Percentiles rank a stretch among this genome's conserved stretches.
Evolutionary conservation across 2,797 vertebrate species (phyloP).

Genomic region (Sebastes umbrosus): DNA sequence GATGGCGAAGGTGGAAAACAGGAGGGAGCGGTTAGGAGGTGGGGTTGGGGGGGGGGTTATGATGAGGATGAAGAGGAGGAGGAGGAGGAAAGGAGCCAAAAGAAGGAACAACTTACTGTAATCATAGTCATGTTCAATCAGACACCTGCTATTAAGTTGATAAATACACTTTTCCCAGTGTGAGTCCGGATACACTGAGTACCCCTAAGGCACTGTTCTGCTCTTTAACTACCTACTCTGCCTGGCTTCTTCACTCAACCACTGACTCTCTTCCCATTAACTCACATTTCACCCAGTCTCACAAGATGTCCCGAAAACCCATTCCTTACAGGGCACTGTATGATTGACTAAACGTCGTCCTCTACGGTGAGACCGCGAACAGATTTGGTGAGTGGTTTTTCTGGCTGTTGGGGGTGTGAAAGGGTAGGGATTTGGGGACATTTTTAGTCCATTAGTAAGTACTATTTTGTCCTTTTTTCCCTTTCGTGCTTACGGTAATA

Average conservation of each 20-base stretch:
- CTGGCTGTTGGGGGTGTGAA: constrained; percentile 55
- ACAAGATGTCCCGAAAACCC: constrained; percentile 74
- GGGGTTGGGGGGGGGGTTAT: constrained; percentile 2
- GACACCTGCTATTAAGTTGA: constrained; percentile 88
- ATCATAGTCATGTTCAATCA: constrained; percentile 87
- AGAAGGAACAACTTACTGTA: constrained; percentile 82
- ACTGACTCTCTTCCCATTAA: constrained; percentile 78
- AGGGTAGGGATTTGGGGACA: constrained; percentile 60
- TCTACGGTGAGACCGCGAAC: constrained; percentile 53
- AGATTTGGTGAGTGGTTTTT: constrained; percentile 66
- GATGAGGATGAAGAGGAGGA: constrained; percentile 58
- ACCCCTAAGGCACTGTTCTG: constrained; percentile 79
- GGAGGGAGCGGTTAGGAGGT: constrained; percentile 23
- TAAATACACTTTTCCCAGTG: constrained; percentile 87
- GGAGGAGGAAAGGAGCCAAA: constrained; percentile 61
- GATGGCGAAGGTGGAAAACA: constrained; percentile 49
- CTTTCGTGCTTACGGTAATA: constrained; percentile 75
- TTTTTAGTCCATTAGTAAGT: constrained; percentile 83
- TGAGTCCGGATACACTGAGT: constrained; percentile 81
- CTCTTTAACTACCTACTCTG: constrained; percentile 77
- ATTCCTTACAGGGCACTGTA: constrained; percentile 55
- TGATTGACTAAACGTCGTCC: constrained; percentile 75
- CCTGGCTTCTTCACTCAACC: constrained; percentile 71
- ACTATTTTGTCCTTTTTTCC: constrained; percentile 64
- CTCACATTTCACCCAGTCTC: constrained; percentile 81